These are phyloP conservation scores for Diarsia dahlii DNA, from an alignment of 2,888 invertebrate species.

Conservation along the genomic window DNA sequence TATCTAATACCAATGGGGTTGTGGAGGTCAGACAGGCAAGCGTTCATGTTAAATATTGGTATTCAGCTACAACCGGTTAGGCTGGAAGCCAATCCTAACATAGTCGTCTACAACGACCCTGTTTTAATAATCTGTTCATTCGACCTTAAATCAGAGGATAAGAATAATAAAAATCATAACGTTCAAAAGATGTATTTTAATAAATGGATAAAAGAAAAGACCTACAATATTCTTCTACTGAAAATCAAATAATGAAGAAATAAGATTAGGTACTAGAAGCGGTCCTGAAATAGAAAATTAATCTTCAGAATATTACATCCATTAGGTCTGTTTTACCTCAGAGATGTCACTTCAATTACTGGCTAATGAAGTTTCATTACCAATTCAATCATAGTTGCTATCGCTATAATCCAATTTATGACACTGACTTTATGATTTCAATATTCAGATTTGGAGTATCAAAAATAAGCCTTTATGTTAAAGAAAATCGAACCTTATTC, in stretches of 20 bases:
- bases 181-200: constrained; percentile 11
- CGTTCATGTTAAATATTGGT: too few species aligned
- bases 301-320: constrained; percentile 30
- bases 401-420: constrained; percentile 59
- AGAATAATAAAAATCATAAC: neutral
- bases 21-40: too few species aligned
- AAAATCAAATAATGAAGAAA: constrained; percentile 31
- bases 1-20: too few species aligned
- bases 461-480: constrained; percentile 36
- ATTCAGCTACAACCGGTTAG: too few species aligned
- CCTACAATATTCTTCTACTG: neutral
- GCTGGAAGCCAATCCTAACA: too few species aligned
- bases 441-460: constrained; percentile 52
- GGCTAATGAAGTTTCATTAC: constrained; percentile 60
- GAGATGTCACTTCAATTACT: constrained; percentile 51
- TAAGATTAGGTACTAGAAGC: constrained; percentile 7
- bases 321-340: constrained; percentile 35
- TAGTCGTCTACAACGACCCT: neutral
- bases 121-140: neutral
- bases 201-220: constrained; percentile 23
- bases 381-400: constrained; percentile 63
- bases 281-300: constrained; percentile 31
- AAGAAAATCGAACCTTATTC: constrained; percentile 26
- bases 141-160: neutral
- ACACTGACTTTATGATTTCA: constrained; percentile 57